Base-by-base conservation (phyloP, 2,113 vertebrate genomes). In the Xenus cinereus region DNA sequence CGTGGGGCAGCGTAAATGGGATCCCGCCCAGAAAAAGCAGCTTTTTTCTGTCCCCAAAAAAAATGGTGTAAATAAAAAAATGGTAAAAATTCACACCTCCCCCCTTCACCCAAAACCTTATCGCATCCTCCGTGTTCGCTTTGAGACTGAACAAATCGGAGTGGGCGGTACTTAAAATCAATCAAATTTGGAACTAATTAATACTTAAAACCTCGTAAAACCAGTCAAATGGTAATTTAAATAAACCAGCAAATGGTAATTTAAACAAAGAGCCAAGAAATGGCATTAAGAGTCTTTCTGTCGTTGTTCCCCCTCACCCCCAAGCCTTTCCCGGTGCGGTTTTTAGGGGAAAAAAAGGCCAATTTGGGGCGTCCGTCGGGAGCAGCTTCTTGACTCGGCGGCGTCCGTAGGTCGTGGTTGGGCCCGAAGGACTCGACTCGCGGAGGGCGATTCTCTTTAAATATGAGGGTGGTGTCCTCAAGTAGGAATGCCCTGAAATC, bases 71-170 rank as follows among this genome's bases (percentile, higher is more conserved):
- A 39, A 39, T 39, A 39, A 39, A 39, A 10, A 39, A 39, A 10
- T 9, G 37, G 37, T 39, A 39, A 39, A 39, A 39, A 39, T 39
- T 39, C 37, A 39, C 37, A 45, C 45, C 45, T 17, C 5, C 24
- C 50, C 14, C 17, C 26, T 32, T 24, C 10, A 9, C 24, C 46
- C 45, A 17, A 7, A 43, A 19, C 7, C 12, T 56, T 24, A 9
- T 21, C 3, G 4, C 7, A 0, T 14, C 30, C 26, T 20, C 6
- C 2, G 9, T 0, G 16, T 41, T 35, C 2, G 6, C 24, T 35
- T 33, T 20, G 62, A 66, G 39, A 45, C 26, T 3, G 6, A 13
- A 28, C 13, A 54, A 32, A 20, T 45, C 26, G 0, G 14, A 50
- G 68, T 3, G 2, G 48, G 33, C 5, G 3, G 12, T 19, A 17